Percentiles rank a stretch among this genome's conserved stretches.
Evolutionary conservation across 2,888 invertebrate genomes (phyloP).

Genomic region (Koerneria pararmatus): DNA sequence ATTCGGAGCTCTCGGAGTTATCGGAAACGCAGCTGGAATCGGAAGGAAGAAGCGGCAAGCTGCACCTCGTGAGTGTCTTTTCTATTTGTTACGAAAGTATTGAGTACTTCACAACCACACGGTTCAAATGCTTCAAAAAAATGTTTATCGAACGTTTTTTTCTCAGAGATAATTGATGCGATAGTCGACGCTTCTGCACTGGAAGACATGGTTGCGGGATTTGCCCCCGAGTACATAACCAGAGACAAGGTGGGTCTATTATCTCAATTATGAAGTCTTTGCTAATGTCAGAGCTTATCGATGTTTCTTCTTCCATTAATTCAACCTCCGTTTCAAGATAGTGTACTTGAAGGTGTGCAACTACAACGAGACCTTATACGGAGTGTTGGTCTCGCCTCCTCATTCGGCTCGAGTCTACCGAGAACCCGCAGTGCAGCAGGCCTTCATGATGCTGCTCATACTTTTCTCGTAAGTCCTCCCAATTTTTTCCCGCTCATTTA

Average conservation of each 20-base stretch:
- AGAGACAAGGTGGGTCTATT: constrained; percentile 40
- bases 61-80: neutral
- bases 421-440: constrained; percentile 77
- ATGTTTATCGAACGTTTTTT: neutral
- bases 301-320: neutral
- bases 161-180: constrained; percentile 50
- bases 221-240: constrained; percentile 56
- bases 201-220: constrained; percentile 52
- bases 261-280: neutral
- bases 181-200: constrained; percentile 54
- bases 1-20: constrained; percentile 53
- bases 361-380: constrained; percentile 51
- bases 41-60: constrained; percentile 23
- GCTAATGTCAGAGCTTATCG: neutral
- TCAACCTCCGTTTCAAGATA: neutral
- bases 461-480: too few species aligned
- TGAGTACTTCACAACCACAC: neutral
- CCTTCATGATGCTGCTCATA: constrained; percentile 86
- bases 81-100: neutral
- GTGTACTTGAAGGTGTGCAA: constrained; percentile 47
- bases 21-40: constrained; percentile 37
- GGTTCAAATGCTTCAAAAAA: neutral
- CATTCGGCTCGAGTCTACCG: constrained; percentile 90
- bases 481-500: too few species aligned
- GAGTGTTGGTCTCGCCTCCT: constrained; percentile 68